Base-by-base conservation (phyloP, 1,140 invertebrate species). In the Drosophila prosaltans region DNA sequence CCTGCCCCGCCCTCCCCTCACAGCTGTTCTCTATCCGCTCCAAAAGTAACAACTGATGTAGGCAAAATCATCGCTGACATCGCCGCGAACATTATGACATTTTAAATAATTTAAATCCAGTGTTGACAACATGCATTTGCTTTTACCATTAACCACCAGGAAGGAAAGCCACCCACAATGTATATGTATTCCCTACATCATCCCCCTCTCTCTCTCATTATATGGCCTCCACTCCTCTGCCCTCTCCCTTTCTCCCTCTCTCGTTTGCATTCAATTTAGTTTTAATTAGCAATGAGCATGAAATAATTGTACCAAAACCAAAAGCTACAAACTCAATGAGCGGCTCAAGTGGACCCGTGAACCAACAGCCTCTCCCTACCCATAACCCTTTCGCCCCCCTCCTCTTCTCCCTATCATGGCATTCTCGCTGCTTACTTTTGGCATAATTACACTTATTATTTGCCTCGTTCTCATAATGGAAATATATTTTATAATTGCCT, bases 271-370 rank as follows among this genome's bases (percentile, higher is more conserved):
- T 89, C 84, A 89, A 89, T 88, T 88, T 88, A 88, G 80, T 84
- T 89, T 88, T 89, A 88, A 88, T 88, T 88, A 84, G 84, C 85
- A 88, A 84, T 88, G 71, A 78, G 84, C 84, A 89, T 84, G 69
- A 78, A 89, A 83, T 89, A 83, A 89, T 88, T 88, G 69, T 88
- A 83, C 65, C 68, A 78, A 77, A 51, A 59, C 67, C 75, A 71
- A 80, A 74, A 88, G 80, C 83, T 64, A 88, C 73, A 83, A 89
- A 72, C 80, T 88, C 72, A 73, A 69, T 72, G 67, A 71, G 83
- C 69, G 61, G 81, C 82, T 82, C 83, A 81, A 86, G 83, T 88
- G 82, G 72, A 82, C 79, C 68, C 62, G 21, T 24, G 0, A 36
- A 6, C 32, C 6, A 36, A 36, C 32, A 36, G 32, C 6, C 6